Evolutionary conservation across 1,140 invertebrate genomes (phyloP).

Genomic region (Telenomus remus): DNA sequence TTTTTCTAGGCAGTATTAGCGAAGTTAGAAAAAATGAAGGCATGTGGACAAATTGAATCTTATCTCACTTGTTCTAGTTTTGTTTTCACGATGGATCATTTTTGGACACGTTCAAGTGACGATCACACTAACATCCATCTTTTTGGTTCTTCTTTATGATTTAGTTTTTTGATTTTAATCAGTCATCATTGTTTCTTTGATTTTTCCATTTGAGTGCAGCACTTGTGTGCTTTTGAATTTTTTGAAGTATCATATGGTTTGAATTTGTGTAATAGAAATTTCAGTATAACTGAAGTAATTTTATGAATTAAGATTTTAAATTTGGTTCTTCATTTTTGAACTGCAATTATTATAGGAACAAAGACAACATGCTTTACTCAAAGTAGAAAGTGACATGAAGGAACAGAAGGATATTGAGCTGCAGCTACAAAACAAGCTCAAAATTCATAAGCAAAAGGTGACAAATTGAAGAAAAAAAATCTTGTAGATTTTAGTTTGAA

Average conservation of each 20-base stretch:
- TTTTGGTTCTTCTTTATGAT: slow-evolving; percentile 32
- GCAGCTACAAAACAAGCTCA: slow-evolving; percentile 74
- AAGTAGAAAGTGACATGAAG: slow-evolving; percentile 76
- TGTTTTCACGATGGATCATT: slow-evolving; percentile 45
- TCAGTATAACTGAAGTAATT: no score
- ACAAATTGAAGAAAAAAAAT: no score
- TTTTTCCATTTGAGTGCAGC: neutral
- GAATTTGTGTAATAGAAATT: no score
- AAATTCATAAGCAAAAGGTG: slow-evolving; percentile 77
- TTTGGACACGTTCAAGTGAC: slow-evolving; percentile 32
- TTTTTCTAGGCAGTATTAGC: slow-evolving; percentile 78
- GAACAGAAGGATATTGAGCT: slow-evolving; percentile 76
- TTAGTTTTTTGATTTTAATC: slow-evolving; percentile 10
- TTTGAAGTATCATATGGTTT: no score
- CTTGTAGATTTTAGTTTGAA: no score
- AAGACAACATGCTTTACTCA: slow-evolving; percentile 75
- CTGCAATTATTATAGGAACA: slow-evolving; percentile 69
- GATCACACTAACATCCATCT: slow-evolving; percentile 34
- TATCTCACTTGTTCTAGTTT: slow-evolving; percentile 60
- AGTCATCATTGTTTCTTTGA: slow-evolving; percentile 6
- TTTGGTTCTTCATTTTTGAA: neutral
- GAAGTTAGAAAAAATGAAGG: slow-evolving; percentile 79
- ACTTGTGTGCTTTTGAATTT: no score
- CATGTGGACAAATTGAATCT: slow-evolving; percentile 75
- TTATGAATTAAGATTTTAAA: no score